Percentiles rank a stretch among this genome's conserved stretches.
These are phyloP conservation scores for Sweltsa coloradensis DNA, from an alignment of 1,140 invertebrate species.

Conservation along the genomic window DNA sequence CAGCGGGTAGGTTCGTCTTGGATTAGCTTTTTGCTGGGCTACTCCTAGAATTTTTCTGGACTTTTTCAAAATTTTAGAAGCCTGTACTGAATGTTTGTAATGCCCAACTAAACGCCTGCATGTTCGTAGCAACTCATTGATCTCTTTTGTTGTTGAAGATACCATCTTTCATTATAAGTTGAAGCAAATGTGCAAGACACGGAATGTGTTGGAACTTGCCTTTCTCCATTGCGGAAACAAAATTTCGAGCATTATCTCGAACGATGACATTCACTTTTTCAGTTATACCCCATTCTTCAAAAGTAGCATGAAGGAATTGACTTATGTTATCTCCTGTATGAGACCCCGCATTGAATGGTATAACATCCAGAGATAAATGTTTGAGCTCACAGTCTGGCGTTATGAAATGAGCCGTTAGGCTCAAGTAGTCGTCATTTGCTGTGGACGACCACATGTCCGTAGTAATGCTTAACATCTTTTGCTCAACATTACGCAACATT, in stretches of 20 bases:
- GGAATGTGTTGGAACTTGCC: not conserved
- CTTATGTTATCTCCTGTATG: conserved; percentile 1
- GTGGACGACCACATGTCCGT: not conserved
- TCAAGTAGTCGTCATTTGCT: conserved; percentile 1
- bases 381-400: not conserved
- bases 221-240: not conserved
- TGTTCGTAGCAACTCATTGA: not conserved
- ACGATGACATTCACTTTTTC: not conserved
- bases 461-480: too few species aligned
- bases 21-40: not conserved
- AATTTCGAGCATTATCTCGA: not conserved
- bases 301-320: not conserved
- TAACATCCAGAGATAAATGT: not conserved
- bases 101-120: not conserved
- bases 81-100: not conserved
- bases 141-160: not conserved
- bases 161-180: not conserved
- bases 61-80: not conserved
- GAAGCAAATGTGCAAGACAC: not conserved
- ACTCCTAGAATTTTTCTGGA: not conserved
- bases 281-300: not conserved
- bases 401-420: not conserved
- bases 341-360: not conserved
- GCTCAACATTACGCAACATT: too few species aligned
- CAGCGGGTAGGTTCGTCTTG: not conserved